Evolutionary conservation across 2,113 vertebrate species (phyloP), one percentile per base, ranked within the genome.

Genomic region (Ellobius talpinus): DNA sequence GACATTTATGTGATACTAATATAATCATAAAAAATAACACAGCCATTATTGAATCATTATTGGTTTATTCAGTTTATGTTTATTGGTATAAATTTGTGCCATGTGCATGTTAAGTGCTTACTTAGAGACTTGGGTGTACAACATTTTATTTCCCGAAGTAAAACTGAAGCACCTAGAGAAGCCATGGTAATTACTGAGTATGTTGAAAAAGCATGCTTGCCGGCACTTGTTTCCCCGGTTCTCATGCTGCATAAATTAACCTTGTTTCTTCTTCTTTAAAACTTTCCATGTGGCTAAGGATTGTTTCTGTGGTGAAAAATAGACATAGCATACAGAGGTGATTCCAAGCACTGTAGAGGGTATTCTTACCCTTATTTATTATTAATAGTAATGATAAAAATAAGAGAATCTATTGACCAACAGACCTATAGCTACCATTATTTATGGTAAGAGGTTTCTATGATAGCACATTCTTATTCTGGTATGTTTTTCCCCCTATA

Each of bases 311-410:
- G 47, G 14, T 66, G 39, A 96, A 90, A 82, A 36, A 39, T 3
- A 90, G 21, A 92, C 7, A 77, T 8, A 92, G 39, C 26, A 24
- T 14, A 94, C 6, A 81, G 24, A 87, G 10, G 70, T 52, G 93
- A 89, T 94, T 86, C 45, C 26, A 94, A 93, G 52, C 52, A 84
- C 26, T 78, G 31, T 87, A 96, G 87, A 95, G 81, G 1, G 8
- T 92, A 84, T 92, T 95, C 95, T 87, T 91, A 45, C 0, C 6
- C 61, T 92, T 91, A 95, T 95, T 94, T 96, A 96, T 96, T 98
- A 92, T 96, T 97, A 95, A 95, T 90, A 47, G 1, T 45, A 68
- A 91, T 89, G 42, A 86, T 87, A 97, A 96, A 96, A 96, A 92
- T 95, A 93, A 90, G 76, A 36, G 1, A 84, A 70, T 73, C 66